Conservation (phyloP, 2,797 vertebrate genomes). For the Bradypodion ventrale region DNA sequence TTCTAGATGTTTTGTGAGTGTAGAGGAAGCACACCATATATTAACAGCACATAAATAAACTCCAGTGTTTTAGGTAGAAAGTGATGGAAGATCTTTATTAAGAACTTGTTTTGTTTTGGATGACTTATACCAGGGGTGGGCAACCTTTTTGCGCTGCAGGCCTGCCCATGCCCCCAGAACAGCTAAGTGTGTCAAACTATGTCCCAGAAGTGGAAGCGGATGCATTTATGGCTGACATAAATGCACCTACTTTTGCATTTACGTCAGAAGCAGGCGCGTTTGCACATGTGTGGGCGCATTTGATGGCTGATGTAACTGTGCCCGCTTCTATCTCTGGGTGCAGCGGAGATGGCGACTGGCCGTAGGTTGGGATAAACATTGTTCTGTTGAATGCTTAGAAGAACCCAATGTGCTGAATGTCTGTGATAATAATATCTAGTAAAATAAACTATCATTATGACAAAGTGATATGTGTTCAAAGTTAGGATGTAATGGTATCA, state of each 20-base stretch:
- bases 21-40: constrained; percentile 57
- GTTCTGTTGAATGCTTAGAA: constrained; percentile 63
- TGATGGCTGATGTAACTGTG: too few species aligned
- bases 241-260: too few species aligned
- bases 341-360: too few species aligned
- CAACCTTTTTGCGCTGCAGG: too few species aligned
- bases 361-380: too few species aligned
- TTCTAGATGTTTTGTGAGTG: constrained; percentile 60
- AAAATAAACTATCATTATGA: not conserved
- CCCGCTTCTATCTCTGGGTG: too few species aligned
- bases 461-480: not conserved
- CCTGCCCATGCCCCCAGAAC: too few species aligned
- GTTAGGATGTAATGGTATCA: not conserved
- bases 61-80: constrained; percentile 42
- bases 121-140: constrained; percentile 50
- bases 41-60: constrained; percentile 61
- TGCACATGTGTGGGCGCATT: too few species aligned
- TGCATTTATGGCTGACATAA: too few species aligned
- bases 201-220: too few species aligned
- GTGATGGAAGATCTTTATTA: constrained; percentile 52
- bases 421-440: constrained; percentile 52
- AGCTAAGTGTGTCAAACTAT: too few species aligned
- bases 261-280: too few species aligned
- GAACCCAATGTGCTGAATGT: constrained; percentile 67
- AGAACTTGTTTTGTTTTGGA: constrained; percentile 52